phyloP scores from a whole-genome alignment of 2,888 invertebrate genomes.

The Disparrhopalites patrizii region DNA sequence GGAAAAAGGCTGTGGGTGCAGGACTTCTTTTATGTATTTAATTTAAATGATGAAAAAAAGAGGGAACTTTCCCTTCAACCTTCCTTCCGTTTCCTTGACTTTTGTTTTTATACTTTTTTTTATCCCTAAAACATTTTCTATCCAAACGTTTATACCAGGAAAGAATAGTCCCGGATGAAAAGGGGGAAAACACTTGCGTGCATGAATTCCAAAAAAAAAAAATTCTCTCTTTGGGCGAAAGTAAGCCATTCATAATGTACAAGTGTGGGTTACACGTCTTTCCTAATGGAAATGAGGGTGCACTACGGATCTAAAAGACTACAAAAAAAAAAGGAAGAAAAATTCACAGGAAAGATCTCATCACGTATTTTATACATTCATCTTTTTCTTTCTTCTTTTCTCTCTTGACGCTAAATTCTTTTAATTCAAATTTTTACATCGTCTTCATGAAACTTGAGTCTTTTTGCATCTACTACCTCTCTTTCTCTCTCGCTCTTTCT shows the following conservation, averaged over 20 bases:
- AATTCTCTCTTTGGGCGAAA: neutral
- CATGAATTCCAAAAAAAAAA: neutral
- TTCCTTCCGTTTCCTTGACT: no score
- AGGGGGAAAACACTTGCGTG: neutral
- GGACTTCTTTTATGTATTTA: no score
- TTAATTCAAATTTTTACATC: constrained; percentile 1
- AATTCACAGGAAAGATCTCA: neutral
- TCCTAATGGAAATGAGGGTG: neutral
- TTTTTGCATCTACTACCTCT: no score
- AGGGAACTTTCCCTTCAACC: no score
- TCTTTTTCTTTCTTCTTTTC: neutral
- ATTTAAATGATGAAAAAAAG: no score
- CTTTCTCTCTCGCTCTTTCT: no score
- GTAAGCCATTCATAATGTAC: neutral
- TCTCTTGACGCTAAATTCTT: neutral
- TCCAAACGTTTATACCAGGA: no score
- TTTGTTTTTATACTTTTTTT: no score
- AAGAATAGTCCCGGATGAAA: constrained; percentile 5
- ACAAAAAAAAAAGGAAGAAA: neutral
- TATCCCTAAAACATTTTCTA: no score
- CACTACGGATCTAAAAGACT: no score
- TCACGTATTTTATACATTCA: constrained; percentile 6
- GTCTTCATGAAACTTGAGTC: no score
- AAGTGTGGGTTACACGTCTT: neutral
- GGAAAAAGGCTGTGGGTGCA: no score